phyloP scores from a whole-genome alignment of 2,797 vertebrate species.

The Lemur catta region DNA sequence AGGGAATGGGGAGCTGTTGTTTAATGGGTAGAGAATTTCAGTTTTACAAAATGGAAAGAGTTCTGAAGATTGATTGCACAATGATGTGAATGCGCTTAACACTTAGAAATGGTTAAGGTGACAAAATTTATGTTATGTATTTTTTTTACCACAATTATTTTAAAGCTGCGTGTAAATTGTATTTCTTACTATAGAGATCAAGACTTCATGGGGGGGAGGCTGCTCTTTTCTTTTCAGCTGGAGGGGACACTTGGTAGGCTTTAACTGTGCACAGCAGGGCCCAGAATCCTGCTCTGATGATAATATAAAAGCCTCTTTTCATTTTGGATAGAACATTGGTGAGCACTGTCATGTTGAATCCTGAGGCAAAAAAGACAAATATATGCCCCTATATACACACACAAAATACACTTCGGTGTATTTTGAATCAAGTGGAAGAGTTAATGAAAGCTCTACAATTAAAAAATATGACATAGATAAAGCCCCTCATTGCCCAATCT shows the following conservation, averaged over 20 bases:
- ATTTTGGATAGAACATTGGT: background rate
- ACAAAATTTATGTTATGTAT: background rate
- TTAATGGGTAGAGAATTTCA: background rate
- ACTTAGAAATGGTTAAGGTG: background rate
- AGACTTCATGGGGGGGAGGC: background rate
- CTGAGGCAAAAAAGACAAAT: background rate
- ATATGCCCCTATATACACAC: fast-evolving
- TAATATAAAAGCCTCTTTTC: background rate
- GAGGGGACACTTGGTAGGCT: background rate
- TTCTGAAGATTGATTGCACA: background rate
- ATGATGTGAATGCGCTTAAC: background rate
- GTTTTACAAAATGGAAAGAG: background rate
- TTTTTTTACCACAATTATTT: background rate
- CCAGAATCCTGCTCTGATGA: background rate
- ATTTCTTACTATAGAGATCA: background rate
- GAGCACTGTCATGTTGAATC: too few relatives aligned
- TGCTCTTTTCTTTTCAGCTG: background rate
- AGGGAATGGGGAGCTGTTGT: background rate
- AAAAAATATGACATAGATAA: too few relatives aligned
- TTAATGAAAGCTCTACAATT: background rate
- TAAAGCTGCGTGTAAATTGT: background rate
- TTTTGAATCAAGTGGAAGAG: background rate
- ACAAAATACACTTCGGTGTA: background rate
- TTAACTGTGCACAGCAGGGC: background rate
- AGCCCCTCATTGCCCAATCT: background rate